Conservation (phyloP, 2,888 invertebrate species). For the Keiferia lycopersicella region DNA sequence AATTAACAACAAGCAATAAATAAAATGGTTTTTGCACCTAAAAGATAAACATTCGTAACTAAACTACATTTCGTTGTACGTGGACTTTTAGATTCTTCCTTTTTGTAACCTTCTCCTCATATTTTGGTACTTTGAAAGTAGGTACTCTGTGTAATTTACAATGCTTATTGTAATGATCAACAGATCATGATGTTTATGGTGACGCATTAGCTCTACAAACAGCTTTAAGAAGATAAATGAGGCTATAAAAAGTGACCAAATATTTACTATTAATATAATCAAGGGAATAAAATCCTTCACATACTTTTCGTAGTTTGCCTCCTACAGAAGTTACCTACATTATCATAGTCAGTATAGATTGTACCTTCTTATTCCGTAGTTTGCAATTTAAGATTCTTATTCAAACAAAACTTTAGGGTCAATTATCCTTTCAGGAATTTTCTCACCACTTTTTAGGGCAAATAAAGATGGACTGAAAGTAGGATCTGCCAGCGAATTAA, state of each 20-base stretch:
- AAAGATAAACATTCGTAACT: neutral
- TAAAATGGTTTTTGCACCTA: no score
- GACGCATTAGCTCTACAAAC: conserved; percentile 32
- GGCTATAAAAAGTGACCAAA: conserved; percentile 29
- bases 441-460: no score
- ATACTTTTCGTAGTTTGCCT: neutral
- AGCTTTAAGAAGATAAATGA: conserved; percentile 42
- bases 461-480: no score
- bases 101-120: neutral
- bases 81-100: neutral
- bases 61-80: no score
- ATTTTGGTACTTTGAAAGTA: neutral
- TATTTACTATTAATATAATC: conserved; percentile 25
- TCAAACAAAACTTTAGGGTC: no score
- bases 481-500: no score
- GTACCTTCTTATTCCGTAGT: no score
- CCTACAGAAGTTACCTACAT: neutral
- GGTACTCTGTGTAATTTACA: conserved; percentile 10
- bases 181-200: conserved; percentile 14
- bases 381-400: no score
- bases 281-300: conserved; percentile 27
- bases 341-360: no score
- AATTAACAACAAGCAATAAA: no score
- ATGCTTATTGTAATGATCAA: conserved; percentile 10
- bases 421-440: no score